Percentiles rank a stretch among this genome's conserved stretches.
Evolutionary conservation across 2,113 vertebrate species (phyloP).

Genomic region (Pavo muticus): DNA sequence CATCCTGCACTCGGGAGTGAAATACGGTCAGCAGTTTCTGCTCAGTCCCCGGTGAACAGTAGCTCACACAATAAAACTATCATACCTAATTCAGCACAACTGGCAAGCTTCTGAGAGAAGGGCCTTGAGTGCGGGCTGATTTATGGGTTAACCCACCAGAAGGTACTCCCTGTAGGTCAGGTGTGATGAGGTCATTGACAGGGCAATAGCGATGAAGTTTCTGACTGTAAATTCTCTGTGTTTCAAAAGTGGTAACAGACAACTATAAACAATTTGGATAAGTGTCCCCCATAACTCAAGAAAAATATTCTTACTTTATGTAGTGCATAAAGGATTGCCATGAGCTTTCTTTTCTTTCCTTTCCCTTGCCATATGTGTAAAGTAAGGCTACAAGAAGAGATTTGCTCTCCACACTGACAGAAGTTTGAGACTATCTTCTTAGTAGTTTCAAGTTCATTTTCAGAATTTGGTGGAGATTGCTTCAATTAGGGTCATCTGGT

Average conservation of each 20-base stretch:
- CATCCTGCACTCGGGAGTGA: conserved; percentile 45
- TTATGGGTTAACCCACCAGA: conserved; percentile 64
- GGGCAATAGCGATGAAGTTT: conserved; percentile 42
- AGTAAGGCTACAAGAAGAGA: conserved; percentile 11
- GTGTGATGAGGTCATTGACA: conserved; percentile 71
- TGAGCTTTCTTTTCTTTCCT: conserved; percentile 3
- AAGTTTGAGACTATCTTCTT: conserved; percentile 43
- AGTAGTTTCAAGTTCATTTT: conserved; percentile 50
- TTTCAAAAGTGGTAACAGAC: conserved; percentile 66
- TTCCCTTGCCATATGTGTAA: conserved; percentile 5
- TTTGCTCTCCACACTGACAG: neutral
- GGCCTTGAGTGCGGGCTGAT: conserved; percentile 46
- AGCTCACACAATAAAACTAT: conserved; percentile 73
- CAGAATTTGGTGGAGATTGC: conserved; percentile 42
- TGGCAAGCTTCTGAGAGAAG: conserved; percentile 45
- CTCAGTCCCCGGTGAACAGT: conserved; percentile 64
- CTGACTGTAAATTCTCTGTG: conserved; percentile 55
- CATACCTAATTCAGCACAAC: conserved; percentile 65
- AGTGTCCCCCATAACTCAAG: conserved; percentile 18
- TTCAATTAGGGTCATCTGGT: conserved; percentile 78
- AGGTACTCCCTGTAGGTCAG: conserved; percentile 71
- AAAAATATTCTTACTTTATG: conserved; percentile 21
- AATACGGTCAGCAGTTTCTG: conserved; percentile 52
- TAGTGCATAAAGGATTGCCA: neutral
- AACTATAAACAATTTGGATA: conserved; percentile 53